A percentile compares a stretch with the other conserved stretches of the same genome.
Evolutionary conservation across 2,888 invertebrate species (phyloP).

Genomic region (Diloba caeruleocephala): DNA sequence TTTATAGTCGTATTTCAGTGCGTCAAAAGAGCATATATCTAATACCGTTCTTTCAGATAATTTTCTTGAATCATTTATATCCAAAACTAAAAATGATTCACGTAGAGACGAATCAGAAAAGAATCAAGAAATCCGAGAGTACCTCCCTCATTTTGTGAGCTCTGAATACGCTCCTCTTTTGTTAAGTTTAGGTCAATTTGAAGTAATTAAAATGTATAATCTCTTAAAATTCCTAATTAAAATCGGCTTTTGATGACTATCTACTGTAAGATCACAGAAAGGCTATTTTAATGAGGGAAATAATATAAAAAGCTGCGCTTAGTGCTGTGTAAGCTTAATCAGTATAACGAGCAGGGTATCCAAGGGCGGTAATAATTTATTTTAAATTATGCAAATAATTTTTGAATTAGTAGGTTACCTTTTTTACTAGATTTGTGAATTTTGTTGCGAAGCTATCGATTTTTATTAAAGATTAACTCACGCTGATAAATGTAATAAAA

Average conservation of each 20-base stretch:
- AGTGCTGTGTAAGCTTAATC: conserved; percentile 43
- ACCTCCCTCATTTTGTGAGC: conserved; percentile 16
- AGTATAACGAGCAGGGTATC: conserved; percentile 40
- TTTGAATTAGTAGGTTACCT: conserved; percentile 2
- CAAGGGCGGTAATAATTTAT: conserved; percentile 5
- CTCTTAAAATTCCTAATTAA: conserved; percentile 49
- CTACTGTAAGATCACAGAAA: conserved; percentile 32
- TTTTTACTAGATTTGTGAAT: background rate
- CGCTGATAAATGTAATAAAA: no score
- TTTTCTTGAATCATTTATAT: no score
- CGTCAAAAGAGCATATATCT: no score
- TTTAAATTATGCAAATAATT: conserved; percentile 14
- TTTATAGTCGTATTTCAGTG: no score
- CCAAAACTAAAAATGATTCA: no score
- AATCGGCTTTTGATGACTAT: conserved; percentile 47
- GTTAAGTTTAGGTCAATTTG: conserved; percentile 30
- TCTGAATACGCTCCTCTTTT: conserved; percentile 16
- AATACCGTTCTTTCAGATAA: no score
- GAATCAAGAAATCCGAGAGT: conserved; percentile 12
- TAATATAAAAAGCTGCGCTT: conserved; percentile 44
- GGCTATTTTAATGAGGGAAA: conserved; percentile 46
- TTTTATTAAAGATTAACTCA: no score
- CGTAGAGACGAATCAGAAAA: no score
- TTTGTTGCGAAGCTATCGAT: no score
- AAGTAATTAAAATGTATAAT: conserved; percentile 19